These are phyloP conservation scores for Patiria miniata DNA, from an alignment of 35 echinoderm and acorn worm genomes.

Conservation along the genomic window DNA sequence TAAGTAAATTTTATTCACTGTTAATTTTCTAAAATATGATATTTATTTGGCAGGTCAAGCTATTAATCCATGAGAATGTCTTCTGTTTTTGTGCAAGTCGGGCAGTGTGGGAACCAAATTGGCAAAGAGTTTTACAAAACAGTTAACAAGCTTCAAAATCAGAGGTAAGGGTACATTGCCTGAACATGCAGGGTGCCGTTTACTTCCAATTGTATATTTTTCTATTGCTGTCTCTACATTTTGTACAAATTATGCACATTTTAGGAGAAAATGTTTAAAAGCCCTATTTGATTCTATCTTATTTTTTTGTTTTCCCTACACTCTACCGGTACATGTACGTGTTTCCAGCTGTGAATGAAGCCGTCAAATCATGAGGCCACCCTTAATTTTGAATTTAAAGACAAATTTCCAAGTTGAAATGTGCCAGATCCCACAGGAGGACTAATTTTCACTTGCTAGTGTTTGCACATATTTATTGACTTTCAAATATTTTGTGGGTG, in stretches of 20 bases:
- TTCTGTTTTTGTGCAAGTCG: background rate
- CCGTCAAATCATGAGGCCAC: no score
- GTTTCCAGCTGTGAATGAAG: background rate
- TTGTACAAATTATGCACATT: background rate
- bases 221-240: background rate
- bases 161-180: background rate
- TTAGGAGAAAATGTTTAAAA: background rate
- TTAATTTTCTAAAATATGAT: no score
- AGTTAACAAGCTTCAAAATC: background rate
- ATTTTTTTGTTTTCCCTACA: background rate
- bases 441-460: no score
- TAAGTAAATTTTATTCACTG: no score
- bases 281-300: background rate
- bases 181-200: background rate
- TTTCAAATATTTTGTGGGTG: no score
- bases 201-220: background rate
- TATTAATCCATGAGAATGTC: no score
- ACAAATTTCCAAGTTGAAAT: no score
- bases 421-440: no score
- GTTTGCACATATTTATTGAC: no score
- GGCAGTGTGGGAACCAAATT: slow-evolving; percentile 4
- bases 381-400: no score
- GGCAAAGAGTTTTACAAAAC: slow-evolving; percentile 16
- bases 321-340: background rate
- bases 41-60: no score